Conservation (phyloP, 2,888 invertebrate species). For the Argynnis bischoffii region DNA sequence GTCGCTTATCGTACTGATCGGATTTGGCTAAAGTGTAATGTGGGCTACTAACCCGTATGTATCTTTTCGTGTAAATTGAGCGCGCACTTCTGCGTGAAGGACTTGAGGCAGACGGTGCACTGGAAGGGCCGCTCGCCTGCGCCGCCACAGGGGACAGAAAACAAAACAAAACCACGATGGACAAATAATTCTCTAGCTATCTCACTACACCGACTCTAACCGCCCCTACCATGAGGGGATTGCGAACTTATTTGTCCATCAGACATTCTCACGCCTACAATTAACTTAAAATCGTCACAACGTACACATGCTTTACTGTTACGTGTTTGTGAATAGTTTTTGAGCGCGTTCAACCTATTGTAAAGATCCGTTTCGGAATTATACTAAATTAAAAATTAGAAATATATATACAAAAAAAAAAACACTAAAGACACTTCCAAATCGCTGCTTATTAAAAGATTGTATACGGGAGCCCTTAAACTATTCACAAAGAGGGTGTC, state of each 20-base stretch:
- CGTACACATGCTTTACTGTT: constrained; percentile 79
- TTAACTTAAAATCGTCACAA: constrained; percentile 73
- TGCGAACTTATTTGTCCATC: constrained; percentile 79
- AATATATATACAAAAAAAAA: constrained; percentile 11
- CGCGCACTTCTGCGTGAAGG: constrained; percentile 84
- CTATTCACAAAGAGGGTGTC: constrained; percentile 81
- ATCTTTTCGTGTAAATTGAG: constrained; percentile 84
- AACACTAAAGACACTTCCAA: constrained; percentile 53
- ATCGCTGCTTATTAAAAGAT: constrained; percentile 53
- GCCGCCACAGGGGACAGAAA: constrained; percentile 79
- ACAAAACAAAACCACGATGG: constrained; percentile 83
- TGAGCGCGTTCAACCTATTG: constrained; percentile 75
- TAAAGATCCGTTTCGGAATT: constrained; percentile 35
- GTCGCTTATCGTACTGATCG: constrained; percentile 67
- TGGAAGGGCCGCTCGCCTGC: constrained; percentile 84
- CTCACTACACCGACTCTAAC: constrained; percentile 37
- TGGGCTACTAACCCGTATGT: constrained; percentile 84
- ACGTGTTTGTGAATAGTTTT: constrained; percentile 83
- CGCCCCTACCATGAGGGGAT: constrained; percentile 74
- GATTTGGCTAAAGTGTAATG: constrained; percentile 70
- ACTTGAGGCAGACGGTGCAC: constrained; percentile 84
- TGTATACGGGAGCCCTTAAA: constrained; percentile 74
- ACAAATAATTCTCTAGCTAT: constrained; percentile 69
- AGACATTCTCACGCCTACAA: constrained; percentile 71
- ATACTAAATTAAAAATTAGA: constrained; percentile 22